phyloP scores from a whole-genome alignment of 2,113 vertebrate species.

The Prietella phreatophila region DNA sequence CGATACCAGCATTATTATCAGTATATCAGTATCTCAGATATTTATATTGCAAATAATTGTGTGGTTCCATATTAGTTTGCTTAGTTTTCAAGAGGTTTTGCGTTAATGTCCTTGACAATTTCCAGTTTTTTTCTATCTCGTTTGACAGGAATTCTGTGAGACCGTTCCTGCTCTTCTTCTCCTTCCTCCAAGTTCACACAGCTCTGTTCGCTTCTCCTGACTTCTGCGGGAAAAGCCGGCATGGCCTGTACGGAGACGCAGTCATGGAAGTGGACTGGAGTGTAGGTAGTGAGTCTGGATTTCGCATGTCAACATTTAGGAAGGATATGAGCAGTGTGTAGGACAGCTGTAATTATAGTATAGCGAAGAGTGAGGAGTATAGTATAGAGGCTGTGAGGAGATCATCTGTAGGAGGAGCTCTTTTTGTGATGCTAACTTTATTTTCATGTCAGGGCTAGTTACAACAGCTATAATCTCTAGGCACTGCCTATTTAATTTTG shows the following conservation, averaged over 20 bases:
- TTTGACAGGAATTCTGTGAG: slow-evolving; percentile 65
- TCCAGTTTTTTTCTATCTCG: not conserved
- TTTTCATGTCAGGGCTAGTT: slow-evolving; percentile 5
- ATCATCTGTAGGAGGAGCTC: not conserved
- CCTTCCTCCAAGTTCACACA: slow-evolving; percentile 86
- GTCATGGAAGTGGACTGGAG: slow-evolving; percentile 91
- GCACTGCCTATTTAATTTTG: not conserved
- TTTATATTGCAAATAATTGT: not conserved
- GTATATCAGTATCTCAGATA: not conserved
- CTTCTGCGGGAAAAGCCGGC: slow-evolving; percentile 78
- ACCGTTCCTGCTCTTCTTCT: slow-evolving; percentile 82
- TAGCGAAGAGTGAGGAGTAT: too few species aligned
- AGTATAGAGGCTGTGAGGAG: not conserved
- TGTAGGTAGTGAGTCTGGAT: slow-evolving; percentile 71
- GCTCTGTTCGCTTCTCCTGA: slow-evolving; percentile 75
- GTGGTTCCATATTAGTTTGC: not conserved
- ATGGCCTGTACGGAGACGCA: slow-evolving; percentile 83
- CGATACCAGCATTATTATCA: not conserved
- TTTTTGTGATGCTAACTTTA: not conserved
- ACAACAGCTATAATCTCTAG: not conserved
- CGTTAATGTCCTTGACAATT: not conserved
- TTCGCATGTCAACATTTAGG: not conserved
- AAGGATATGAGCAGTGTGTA: not conserved
- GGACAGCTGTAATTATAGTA: not conserved
- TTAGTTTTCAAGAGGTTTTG: not conserved